A percentile compares a stretch with the other conserved stretches of the same genome.
Evolutionary conservation across 2,797 vertebrate genomes (phyloP).

Genomic region (Anabas testudineus): DNA sequence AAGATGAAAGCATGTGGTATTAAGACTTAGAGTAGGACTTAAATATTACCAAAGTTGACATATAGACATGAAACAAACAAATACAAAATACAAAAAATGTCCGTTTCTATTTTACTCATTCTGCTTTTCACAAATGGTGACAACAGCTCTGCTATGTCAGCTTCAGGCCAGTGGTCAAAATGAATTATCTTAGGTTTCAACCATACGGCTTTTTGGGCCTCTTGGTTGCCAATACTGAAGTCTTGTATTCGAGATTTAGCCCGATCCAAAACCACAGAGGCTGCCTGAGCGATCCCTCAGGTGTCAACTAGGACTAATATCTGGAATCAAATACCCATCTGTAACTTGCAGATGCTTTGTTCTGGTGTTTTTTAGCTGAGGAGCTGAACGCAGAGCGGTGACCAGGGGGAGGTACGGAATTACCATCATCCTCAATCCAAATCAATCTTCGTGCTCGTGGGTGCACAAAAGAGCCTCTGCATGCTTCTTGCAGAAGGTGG

Average conservation of each 20-base stretch:
- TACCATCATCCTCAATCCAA: slow-evolving; percentile 2
- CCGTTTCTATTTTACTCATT: background rate
- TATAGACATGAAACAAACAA: background rate
- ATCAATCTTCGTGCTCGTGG: slow-evolving; percentile 26
- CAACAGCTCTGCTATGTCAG: slow-evolving; percentile 21
- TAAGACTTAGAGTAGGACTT: too few species aligned
- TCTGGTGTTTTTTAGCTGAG: background rate
- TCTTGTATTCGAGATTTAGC: slow-evolving; percentile 49
- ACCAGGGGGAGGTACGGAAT: slow-evolving; percentile 27
- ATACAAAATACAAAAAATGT: background rate
- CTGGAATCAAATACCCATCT: slow-evolving; percentile 63
- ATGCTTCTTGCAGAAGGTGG: too few species aligned
- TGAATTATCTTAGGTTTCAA: slow-evolving; percentile 47
- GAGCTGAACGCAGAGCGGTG: background rate
- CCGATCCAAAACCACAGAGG: slow-evolving; percentile 57
- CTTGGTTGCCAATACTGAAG: slow-evolving; percentile 47
- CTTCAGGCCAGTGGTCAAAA: slow-evolving; percentile 49
- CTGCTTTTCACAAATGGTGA: slow-evolving; percentile 5
- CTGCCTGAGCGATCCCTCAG: slow-evolving; percentile 36
- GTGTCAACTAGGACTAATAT: slow-evolving; percentile 60
- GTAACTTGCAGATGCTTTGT: slow-evolving; percentile 37
- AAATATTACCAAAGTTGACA: background rate
- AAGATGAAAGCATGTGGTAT: too few species aligned
- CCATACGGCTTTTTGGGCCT: slow-evolving; percentile 24
- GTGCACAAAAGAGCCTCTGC: background rate